Evolutionary conservation across 1,140 invertebrate species (phyloP).

Genomic region (Drosophila ercepeae): DNA sequence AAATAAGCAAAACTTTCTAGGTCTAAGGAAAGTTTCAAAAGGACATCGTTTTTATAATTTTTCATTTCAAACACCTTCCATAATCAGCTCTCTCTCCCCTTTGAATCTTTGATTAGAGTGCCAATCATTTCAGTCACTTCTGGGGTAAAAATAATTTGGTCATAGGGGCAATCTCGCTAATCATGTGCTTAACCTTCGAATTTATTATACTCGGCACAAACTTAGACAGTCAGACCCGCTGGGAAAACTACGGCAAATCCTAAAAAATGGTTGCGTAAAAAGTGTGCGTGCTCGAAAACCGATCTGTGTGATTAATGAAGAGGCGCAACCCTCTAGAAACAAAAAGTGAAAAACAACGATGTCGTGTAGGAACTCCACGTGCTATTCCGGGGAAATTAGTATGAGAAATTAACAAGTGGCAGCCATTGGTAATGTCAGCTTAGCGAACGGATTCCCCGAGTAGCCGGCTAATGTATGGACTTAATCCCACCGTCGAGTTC

Average conservation of each 20-base stretch:
- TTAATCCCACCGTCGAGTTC: constrained; percentile 49
- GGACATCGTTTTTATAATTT: too few relatives aligned
- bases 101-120: background rate
- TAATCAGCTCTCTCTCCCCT: too few relatives aligned
- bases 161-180: constrained; percentile 32
- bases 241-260: constrained; percentile 66
- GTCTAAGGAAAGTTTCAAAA: too few relatives aligned
- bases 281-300: constrained; percentile 72
- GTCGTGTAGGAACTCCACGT: constrained; percentile 16
- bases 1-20: background rate
- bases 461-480: constrained; percentile 59
- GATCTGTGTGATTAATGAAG: constrained; percentile 75
- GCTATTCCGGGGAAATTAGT: constrained; percentile 48
- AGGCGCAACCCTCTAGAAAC: constrained; percentile 18
- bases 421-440: constrained; percentile 77
- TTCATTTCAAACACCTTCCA: too few relatives aligned
- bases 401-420: constrained; percentile 77
- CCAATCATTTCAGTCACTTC: background rate
- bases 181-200: constrained; percentile 49
- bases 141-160: background rate
- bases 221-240: constrained; percentile 18
- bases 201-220: constrained; percentile 37
- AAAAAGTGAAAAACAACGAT: constrained; percentile 33
- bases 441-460: constrained; percentile 36
- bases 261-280: constrained; percentile 76